Conservation (phyloP, 2,797 vertebrate genomes). For the Sebastiscus albofasciatus region DNA sequence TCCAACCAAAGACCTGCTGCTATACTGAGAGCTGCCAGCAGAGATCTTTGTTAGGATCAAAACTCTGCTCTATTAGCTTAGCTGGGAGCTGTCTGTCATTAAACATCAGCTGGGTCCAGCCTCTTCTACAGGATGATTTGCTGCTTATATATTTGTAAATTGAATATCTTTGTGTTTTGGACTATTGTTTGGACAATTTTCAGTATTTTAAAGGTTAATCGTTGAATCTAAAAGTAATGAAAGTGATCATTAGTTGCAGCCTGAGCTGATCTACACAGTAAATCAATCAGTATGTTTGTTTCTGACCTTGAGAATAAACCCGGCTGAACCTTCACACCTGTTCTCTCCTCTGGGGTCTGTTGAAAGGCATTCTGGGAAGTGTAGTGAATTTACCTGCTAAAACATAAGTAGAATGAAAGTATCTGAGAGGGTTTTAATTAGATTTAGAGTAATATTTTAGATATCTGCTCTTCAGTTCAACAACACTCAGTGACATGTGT, state of each 20-base stretch:
- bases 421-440: background rate
- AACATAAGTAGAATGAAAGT: background rate
- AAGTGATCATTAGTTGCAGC: background rate
- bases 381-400: background rate
- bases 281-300: background rate
- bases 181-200: too few relatives aligned
- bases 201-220: too few relatives aligned
- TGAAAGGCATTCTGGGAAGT: constrained; percentile 32
- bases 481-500: background rate
- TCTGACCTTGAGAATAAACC: constrained; percentile 15
- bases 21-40: too few relatives aligned
- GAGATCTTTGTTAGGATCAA: too few relatives aligned
- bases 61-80: too few relatives aligned
- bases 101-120: too few relatives aligned
- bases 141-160: too few relatives aligned
- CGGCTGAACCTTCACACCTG: constrained; percentile 4
- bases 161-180: too few relatives aligned
- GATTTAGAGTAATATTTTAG: too few relatives aligned
- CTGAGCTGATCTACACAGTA: background rate
- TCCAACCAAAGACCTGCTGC: too few relatives aligned
- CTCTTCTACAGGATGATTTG: too few relatives aligned
- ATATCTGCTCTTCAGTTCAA: background rate
- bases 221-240: background rate
- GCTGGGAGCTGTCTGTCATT: too few relatives aligned
- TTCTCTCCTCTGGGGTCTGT: background rate